phyloP scores from a whole-genome alignment of 2,888 invertebrate species.

The Clostera curtula region DNA sequence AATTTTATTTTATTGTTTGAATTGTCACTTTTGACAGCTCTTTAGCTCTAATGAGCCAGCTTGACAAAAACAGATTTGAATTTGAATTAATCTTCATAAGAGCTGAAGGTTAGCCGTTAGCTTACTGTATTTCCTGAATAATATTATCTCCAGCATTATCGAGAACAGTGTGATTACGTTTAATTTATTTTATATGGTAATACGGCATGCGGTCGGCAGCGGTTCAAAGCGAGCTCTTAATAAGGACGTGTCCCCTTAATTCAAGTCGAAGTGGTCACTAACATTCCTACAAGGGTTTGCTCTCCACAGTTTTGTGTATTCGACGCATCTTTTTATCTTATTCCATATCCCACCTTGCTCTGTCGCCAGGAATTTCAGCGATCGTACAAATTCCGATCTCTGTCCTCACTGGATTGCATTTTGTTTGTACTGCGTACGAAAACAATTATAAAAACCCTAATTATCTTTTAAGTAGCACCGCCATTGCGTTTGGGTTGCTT shows the following conservation, averaged over 20 bases:
- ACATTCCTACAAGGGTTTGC: slow-evolving; percentile 66
- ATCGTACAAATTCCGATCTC: slow-evolving; percentile 47
- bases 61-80: too few relatives aligned
- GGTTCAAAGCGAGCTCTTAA: slow-evolving; percentile 52
- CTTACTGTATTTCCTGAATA: too few relatives aligned
- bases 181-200: slow-evolving; percentile 54
- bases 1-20: too few relatives aligned
- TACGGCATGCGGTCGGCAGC: slow-evolving; percentile 36
- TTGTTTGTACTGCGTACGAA: slow-evolving; percentile 31
- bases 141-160: slow-evolving; percentile 6
- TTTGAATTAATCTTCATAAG: too few relatives aligned
- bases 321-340: slow-evolving; percentile 46
- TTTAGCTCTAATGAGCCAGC: too few relatives aligned
- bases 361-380: slow-evolving; percentile 59
- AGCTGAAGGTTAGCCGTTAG: too few relatives aligned
- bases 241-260: slow-evolving; percentile 54
- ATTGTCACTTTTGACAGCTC: too few relatives aligned
- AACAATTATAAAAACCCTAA: slow-evolving; percentile 36
- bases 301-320: slow-evolving; percentile 58
- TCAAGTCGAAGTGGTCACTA: slow-evolving; percentile 44
- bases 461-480: slow-evolving; percentile 34
- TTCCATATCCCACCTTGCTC: slow-evolving; percentile 57
- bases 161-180: slow-evolving; percentile 28
- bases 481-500: slow-evolving; percentile 15
- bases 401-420: slow-evolving; percentile 25